Evolutionary conservation across 2,888 invertebrate species (phyloP).

Genomic region (Beris chalybata): DNA sequence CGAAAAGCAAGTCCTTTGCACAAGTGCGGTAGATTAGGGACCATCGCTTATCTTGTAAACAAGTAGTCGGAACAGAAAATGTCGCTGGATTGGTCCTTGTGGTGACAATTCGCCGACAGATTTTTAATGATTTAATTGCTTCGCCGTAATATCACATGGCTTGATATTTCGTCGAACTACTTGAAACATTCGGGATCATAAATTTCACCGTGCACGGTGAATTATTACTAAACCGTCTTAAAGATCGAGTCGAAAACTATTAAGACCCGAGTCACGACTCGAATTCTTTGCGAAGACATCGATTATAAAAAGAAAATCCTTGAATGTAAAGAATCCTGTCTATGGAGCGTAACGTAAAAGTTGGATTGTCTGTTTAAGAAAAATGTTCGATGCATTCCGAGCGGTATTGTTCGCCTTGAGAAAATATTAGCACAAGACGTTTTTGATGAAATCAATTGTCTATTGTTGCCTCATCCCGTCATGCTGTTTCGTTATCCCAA

Average conservation of each 20-base stretch:
- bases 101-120: conserved; percentile 24
- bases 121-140: conserved; percentile 35
- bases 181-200: conserved; percentile 6
- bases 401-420: conserved; percentile 27
- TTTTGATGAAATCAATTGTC: conserved; percentile 31
- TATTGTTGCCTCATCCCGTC: conserved; percentile 22
- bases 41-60: conserved; percentile 35
- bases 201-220: conserved; percentile 5
- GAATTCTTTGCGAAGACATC: conserved; percentile 4
- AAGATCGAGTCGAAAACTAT: conserved; percentile 7
- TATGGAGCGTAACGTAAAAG: conserved; percentile 24
- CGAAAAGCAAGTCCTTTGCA: conserved; percentile 37
- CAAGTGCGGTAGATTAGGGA: conserved; percentile 43
- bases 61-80: conserved; percentile 26
- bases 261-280: too few relatives aligned
- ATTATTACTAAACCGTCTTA: not conserved
- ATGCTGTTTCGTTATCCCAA: conserved; percentile 26
- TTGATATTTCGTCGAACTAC: conserved; percentile 14
- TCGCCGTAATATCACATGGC: conserved; percentile 16
- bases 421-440: conserved; percentile 39
- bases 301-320: conserved; percentile 17
- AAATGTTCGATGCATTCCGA: conserved; percentile 19
- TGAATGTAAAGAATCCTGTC: conserved; percentile 16
- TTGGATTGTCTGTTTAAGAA: conserved; percentile 11
- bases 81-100: conserved; percentile 6